Evolutionary conservation across 2,888 invertebrate species (phyloP), one percentile per base, ranked within the genome.

Genomic region (Cephus runcator): DNA sequence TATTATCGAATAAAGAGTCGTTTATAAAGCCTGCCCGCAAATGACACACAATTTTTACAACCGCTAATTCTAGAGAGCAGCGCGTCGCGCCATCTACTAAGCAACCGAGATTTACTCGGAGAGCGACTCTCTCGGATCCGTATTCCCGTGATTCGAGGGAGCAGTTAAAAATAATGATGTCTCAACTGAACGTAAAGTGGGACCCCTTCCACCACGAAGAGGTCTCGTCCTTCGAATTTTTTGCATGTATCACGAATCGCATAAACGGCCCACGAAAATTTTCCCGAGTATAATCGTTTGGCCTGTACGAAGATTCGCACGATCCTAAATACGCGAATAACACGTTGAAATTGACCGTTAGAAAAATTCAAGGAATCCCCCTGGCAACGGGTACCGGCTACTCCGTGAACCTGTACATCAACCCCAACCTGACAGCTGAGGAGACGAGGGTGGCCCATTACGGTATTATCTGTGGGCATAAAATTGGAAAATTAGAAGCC

Each of bases 1-100:
- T 90, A 90, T 90, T 90, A 90, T 90, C 89, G 84, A 89, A 90
- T 90, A 87, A 90, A 90, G 88, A 87, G 83, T 88, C 87, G 86
- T 89, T 89, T 89, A 89, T 78, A 82, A 83, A 80, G 79, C 75
- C 81, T 82, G 83, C 81, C 81, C 77, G 81, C 84, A 89, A 90
- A 90, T 89, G 89, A 89, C 89, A 90, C 86, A 84, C 84, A 83
- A 84, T 85, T 79, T 86, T 84, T 80, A 81, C 81, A 85, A 83
- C 84, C 85, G 77, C 80, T 85, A 86, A 88, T 88, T 88, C 83
- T 75, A 75, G 73, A 79, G 33, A 71, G 56, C 56, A 11, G 71
- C 34, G 3, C 71, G 23, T 71, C 71, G 71, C 33, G 71, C 71
- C 71, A 30, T 71, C 34, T 71, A 71, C 71, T 31, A 71, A 31